Percentiles rank a stretch among this genome's conserved stretches.
Conservation (phyloP, 2,888 invertebrate genomes). For the Drosophila subquinaria region DNA sequence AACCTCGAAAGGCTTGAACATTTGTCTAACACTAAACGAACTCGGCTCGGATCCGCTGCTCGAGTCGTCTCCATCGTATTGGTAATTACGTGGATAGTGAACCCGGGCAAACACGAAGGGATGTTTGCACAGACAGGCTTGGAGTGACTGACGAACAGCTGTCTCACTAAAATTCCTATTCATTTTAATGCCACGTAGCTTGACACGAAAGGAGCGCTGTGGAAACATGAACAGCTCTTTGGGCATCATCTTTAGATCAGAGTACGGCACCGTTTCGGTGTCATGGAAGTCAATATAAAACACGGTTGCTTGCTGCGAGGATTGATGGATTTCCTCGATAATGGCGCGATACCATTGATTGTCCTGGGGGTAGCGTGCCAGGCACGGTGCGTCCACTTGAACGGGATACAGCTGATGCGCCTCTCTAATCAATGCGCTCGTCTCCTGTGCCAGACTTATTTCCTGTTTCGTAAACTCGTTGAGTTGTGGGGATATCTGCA, state of each 20-base stretch:
- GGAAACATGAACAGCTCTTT: slow-evolving; percentile 87
- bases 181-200: slow-evolving; percentile 85
- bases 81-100: slow-evolving; percentile 43
- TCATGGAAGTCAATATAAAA: slow-evolving; percentile 92
- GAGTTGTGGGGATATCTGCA: slow-evolving; percentile 80
- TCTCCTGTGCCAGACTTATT: slow-evolving; percentile 86
- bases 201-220: slow-evolving; percentile 86
- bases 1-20: slow-evolving; percentile 47
- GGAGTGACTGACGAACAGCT: slow-evolving; percentile 77
- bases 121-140: slow-evolving; percentile 58
- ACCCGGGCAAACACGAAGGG: slow-evolving; percentile 69
- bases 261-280: slow-evolving; percentile 86
- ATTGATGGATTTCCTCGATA: slow-evolving; percentile 87
- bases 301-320: slow-evolving; percentile 87
- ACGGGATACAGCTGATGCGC: slow-evolving; percentile 86
- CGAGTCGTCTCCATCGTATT: slow-evolving; percentile 4
- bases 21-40: slow-evolving; percentile 7
- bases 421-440: slow-evolving; percentile 86
- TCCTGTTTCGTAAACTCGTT: slow-evolving; percentile 86
- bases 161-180: slow-evolving; percentile 82
- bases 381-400: slow-evolving; percentile 86
- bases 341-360: slow-evolving; percentile 90
- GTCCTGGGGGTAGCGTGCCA: slow-evolving; percentile 88
- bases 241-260: slow-evolving; percentile 86
- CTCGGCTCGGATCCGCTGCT: slow-evolving; percentile 3